Base-by-base conservation (phyloP, 2,888 invertebrate species). In the Cantharis lateralis region DNA sequence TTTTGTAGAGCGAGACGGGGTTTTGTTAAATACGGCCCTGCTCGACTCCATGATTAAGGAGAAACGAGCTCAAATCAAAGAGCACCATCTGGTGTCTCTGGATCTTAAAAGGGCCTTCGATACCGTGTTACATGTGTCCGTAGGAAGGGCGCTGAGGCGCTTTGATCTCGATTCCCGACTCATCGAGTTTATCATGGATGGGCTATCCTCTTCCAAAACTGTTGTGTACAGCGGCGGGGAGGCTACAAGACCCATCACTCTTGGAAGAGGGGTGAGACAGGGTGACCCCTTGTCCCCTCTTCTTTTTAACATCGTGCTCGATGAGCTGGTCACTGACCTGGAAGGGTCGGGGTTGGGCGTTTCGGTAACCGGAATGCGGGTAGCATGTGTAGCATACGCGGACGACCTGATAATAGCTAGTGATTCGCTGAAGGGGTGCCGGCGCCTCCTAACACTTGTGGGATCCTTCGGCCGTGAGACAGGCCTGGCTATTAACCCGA, bases 271-370 rank as follows among this genome's bases (percentile, higher is more conserved):
- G 15, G 61, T 61, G 3, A 61, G 15, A 61, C 13, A 61, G 61
- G 61, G 61, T 2, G 61, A 61, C 7, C 61, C 61, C 13, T 28
- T 78, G n/a, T 77, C 73, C 0, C 79, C 80, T 9, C n/a, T n/a
- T n/a, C n/a, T n/a, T n/a, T n/a, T n/a, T n/a, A n/a, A n/a, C n/a
- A n/a, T n/a, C n/a, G n/a, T 80, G 11, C 15, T 77, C 18, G 78
- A 78, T 16, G 76, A 79, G 26, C 24, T 77, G 3, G n/a, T 79
- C 0, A 20, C 32, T n/a, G 24, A 15, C 11, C 62, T 79, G 68
- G 62, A 76, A 10, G 16, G n/a, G 61, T 16, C 15, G 2, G 26
- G 62, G n/a, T 24, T n/a, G 10, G 77, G 68, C 10, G 48, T 66
- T 2, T 26, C 1, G 3, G 13, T 62, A 15, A 26, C 18, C n/a